Percentiles rank a stretch among this genome's conserved stretches.
Evolutionary conservation across 2,113 vertebrate genomes (phyloP).

Genomic region (Varanus komodoensis): DNA sequence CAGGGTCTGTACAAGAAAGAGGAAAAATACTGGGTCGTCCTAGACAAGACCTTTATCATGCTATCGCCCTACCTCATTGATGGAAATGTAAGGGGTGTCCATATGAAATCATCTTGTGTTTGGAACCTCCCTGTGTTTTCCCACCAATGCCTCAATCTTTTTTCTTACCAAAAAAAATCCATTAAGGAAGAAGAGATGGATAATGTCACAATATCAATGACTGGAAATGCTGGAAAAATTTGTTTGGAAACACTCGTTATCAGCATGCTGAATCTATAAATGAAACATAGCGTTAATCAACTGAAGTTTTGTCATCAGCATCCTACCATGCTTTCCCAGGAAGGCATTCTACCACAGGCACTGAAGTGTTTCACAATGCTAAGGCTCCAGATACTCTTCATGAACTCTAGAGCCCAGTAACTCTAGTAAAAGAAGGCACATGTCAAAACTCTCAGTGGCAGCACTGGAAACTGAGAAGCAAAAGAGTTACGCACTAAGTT

Average conservation of each 20-base stretch:
- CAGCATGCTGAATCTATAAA: neutral
- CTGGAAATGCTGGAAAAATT: no score
- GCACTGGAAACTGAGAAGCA: neutral
- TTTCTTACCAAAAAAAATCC: neutral
- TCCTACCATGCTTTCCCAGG: neutral
- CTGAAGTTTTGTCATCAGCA: no score
- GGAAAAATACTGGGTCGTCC: neutral
- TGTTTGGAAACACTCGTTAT: neutral
- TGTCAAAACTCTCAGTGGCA: slow-evolving; percentile 7
- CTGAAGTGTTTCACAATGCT: neutral
- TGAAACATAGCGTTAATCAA: neutral
- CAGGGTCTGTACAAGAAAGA: neutral
- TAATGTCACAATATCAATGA: neutral
- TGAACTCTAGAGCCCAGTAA: neutral
- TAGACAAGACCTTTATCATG: neutral
- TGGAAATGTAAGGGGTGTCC: neutral
- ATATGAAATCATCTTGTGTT: neutral
- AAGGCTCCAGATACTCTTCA: neutral
- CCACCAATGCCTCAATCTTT: neutral
- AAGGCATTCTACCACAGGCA: neutral
- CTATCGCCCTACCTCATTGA: neutral
- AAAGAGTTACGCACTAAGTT: slow-evolving; percentile 24
- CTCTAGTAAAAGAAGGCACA: slow-evolving; percentile 14
- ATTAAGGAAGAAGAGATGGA: neutral
- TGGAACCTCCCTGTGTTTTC: neutral